Evolutionary conservation across 1,140 invertebrate species (phyloP).

Genomic region (Drepana arcuata): DNA sequence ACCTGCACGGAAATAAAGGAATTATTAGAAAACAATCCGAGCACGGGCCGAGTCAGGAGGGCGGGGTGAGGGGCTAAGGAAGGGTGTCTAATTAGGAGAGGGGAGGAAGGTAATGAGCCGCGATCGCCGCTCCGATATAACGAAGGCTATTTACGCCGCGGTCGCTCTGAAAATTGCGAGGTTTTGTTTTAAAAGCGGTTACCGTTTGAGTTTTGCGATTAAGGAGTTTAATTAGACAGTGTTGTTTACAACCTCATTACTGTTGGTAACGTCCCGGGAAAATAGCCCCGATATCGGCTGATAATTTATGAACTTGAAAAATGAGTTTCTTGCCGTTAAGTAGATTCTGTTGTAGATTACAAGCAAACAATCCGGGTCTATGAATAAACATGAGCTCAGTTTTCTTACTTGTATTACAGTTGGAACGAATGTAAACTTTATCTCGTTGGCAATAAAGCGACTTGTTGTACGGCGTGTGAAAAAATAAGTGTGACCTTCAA

Average conservation of each 20-base stretch:
- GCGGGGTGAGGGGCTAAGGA: constrained; percentile 28
- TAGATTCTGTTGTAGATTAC: constrained; percentile 39
- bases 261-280: constrained; percentile 35
- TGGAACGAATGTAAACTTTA: constrained; percentile 1
- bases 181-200: constrained; percentile 69
- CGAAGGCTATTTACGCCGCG: constrained; percentile 67
- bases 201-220: constrained; percentile 70
- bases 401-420: constrained; percentile 7
- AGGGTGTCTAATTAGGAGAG: constrained; percentile 63
- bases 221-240: constrained; percentile 69
- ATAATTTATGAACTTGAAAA: constrained; percentile 67
- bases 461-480: constrained; percentile 4
- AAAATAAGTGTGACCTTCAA: constrained; percentile 17
- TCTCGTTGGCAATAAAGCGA: constrained; percentile 5
- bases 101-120: constrained; percentile 68
- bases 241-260: constrained; percentile 71
- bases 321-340: constrained; percentile 46
- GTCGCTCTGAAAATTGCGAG: constrained; percentile 65
- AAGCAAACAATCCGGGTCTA: constrained; percentile 30
- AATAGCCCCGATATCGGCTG: constrained; percentile 54
- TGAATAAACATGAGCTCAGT: constrained; percentile 40
- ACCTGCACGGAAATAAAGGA: constrained; percentile 55
- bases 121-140: constrained; percentile 67
- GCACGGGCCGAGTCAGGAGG: constrained; percentile 16
- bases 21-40: constrained; percentile 68